Conservation (phyloP, 2,888 invertebrate species). For the Brachypalpus laphriformis region DNA sequence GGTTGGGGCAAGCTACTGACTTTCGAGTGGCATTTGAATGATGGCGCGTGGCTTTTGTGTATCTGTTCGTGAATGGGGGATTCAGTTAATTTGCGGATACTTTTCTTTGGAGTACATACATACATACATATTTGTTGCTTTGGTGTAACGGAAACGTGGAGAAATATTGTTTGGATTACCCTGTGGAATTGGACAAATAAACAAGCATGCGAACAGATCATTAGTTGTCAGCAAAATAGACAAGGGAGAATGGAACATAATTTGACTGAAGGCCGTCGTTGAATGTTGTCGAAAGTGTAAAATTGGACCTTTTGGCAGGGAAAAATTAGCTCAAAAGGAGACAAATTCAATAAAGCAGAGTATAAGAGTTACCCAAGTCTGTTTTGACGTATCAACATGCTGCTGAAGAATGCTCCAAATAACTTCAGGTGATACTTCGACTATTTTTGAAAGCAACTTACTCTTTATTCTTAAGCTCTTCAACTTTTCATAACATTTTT, state of each 20-base stretch:
- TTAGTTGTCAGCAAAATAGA: not conserved
- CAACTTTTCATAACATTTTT: no score
- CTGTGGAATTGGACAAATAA: not conserved
- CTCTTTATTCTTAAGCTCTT: no score
- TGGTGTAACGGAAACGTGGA: not conserved
- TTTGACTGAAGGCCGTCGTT: not conserved
- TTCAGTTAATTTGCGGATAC: slow-evolving; percentile 23
- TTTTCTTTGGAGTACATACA: not conserved
- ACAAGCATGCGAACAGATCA: not conserved
- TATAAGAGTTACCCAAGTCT: no score
- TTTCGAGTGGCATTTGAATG: slow-evolving; percentile 15
- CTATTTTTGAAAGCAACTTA: no score
- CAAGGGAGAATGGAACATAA: not conserved
- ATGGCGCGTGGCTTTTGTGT: slow-evolving; percentile 23
- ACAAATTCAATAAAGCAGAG: no score
- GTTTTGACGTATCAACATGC: no score
- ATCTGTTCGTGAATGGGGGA: not conserved
- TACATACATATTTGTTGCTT: not conserved
- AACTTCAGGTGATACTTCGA: no score
- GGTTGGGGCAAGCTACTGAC: not conserved
- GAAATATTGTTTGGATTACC: not conserved
- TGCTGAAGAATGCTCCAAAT: no score
- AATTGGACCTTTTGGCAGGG: no score
- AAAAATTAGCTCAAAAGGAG: no score
- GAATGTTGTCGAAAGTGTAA: not conserved